A percentile compares a stretch with the other conserved stretches of the same genome.
phyloP scores from a whole-genome alignment of 1,140 invertebrate species.

The Chironomus tepperi region DNA sequence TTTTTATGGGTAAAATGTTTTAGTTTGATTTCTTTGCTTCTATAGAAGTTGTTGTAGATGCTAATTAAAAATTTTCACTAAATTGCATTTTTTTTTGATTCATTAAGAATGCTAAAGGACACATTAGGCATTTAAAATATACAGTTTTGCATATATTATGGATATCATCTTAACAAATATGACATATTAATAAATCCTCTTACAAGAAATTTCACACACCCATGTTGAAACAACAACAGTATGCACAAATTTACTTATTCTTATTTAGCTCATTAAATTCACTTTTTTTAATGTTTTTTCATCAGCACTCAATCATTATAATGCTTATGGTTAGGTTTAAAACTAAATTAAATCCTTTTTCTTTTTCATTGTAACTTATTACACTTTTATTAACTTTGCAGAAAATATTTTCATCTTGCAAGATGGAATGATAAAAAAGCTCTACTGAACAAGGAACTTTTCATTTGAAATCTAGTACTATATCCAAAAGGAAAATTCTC shows the following conservation, averaged over 20 bases:
- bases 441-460: neutral
- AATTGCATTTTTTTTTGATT: slow-evolving; percentile 16
- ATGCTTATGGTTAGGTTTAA: neutral
- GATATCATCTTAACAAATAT: slow-evolving; percentile 8
- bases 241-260: slow-evolving; percentile 9
- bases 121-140: slow-evolving; percentile 1
- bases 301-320: neutral
- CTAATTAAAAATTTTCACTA: slow-evolving; percentile 19
- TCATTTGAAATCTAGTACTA: neutral
- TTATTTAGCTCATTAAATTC: neutral
- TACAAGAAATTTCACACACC: slow-evolving; percentile 19
- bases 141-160: neutral
- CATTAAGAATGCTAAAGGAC: slow-evolving; percentile 12
- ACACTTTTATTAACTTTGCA: slow-evolving; percentile 14
- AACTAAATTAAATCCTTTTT: neutral
- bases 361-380: slow-evolving; percentile 14
- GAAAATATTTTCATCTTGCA: slow-evolving; percentile 14
- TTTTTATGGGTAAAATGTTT: too few species aligned
- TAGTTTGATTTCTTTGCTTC: neutral
- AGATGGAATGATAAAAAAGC: slow-evolving; percentile 13
- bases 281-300: neutral
- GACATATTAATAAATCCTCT: neutral
- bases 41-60: neutral
- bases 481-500: neutral
- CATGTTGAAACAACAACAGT: slow-evolving; percentile 18